Base-by-base conservation (phyloP, 2,113 vertebrate species). In the Hippoglossus stenolepis region DNA sequence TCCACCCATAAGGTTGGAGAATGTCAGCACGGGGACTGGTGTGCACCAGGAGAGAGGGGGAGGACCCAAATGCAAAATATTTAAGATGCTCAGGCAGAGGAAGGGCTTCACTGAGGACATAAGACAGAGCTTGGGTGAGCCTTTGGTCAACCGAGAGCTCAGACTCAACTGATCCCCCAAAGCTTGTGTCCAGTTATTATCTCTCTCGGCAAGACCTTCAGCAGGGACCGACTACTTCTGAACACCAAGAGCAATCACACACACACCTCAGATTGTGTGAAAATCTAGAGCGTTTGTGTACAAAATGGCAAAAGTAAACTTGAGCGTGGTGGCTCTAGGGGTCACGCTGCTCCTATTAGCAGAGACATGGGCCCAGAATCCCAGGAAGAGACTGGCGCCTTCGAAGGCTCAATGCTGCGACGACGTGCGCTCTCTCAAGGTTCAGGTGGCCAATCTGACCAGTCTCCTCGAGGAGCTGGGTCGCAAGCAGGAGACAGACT, bases 381-480 rank as follows among this genome's bases (percentile, higher is more conserved):
- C 94, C 5, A 94, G 88, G 75, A 95, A 93, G 88, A 91, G 80
- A 84, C 85, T 65, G 70, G 92, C 93, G 20, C 75, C 89, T 2
- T 87, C 90, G 0, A 91, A 94, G 80, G 47, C 12, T 18, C 84
- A 90, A 73, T 99, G 98, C 95, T 99, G 97, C 0, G 93, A 97
- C 2, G 97, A 97, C 54, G 89, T 98, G n/a, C 94, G 90, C 54
- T 95, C 94, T 17, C 95, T 99, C 23, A 96, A 95, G 92, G 87
- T 96, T 63, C 97, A 99, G 70, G 92, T 97, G 0, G 96, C 97
- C 90, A 99, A 97, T 81, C 94, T 99, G 26, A 98, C 94, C 89
- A 95, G 95, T 9, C 79, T 96, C 89, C 91, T 99, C 20, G 94
- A 94, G 23, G 96, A 97, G 65, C 89, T 99, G 85, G 93, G 90